Base-by-base conservation (phyloP, 2,888 invertebrate species). In the Erannis defoliaria region DNA sequence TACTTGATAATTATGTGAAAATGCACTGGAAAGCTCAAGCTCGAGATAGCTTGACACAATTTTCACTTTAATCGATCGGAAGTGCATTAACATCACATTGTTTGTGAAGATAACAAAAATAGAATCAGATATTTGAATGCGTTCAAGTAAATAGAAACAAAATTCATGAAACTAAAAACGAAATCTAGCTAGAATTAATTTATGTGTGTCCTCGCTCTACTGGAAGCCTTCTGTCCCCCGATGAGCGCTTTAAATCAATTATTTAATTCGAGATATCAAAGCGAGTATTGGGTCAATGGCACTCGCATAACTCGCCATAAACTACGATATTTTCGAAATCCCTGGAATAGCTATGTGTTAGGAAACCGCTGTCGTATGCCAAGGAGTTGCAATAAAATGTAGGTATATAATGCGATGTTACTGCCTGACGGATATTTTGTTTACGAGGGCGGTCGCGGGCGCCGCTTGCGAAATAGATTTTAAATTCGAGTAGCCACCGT, bases 251-350 rank as follows among this genome's bases (percentile, higher is more conserved):
- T 69, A 58, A 72, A 70, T 71, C 67, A 66, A 71, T 70, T 68
- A 70, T 66, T 67, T 71, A 62, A 67, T 67, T 67, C 51, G 50
- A 55, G 33, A 67, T 67, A 81, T 79, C 77, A 79, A 74, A 81
- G 77, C 75, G 75, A 75, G 73, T 59, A 66, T 67, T 85, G 75
- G 86, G 88, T 85, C 88, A 88, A 86, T 88, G 87, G 81, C 86
- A 78, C 64, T 72, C 74, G 64, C 73, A 74, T 78, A 76, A 77
- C 73, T 79, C 72, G 66, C 70, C 74, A 76, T 79, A 79, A 82
- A 80, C 68, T 73, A 75, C 58, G 68, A 67, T 71, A 71, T 77
- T 82, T 82, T 79, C 76, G 79, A 75, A 77, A 77, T 71, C 68
- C 69, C 74, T 75, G 71, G 80, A 82, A 82, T 80, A 81, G 79